These are phyloP conservation scores for Nothocercus nigrocapillus DNA, from an alignment of 2,113 vertebrate species.

Conservation along the genomic window DNA sequence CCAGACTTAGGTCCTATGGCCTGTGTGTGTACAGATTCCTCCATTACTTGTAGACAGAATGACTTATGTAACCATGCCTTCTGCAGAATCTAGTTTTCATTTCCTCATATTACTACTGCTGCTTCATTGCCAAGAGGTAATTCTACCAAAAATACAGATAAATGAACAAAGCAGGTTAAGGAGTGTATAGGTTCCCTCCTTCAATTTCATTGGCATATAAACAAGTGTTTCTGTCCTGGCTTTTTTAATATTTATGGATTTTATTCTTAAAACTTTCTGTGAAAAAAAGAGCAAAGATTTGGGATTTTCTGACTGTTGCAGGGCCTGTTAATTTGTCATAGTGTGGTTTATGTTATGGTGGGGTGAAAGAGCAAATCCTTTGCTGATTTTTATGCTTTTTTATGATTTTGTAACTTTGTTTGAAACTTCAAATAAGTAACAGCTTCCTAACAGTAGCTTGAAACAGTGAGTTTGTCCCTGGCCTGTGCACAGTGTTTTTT, in stretches of 20 bases:
- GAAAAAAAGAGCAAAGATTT: conserved; percentile 38
- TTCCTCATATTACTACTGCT: neutral
- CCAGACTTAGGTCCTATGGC: neutral
- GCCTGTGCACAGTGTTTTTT: neutral
- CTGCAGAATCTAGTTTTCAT: neutral
- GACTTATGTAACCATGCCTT: neutral
- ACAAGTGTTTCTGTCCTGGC: neutral
- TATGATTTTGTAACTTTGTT: conserved; percentile 42
- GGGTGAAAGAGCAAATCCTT: conserved; percentile 6
- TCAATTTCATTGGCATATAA: neutral
- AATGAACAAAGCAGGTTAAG: neutral
- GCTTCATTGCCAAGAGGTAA: neutral
- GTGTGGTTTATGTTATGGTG: neutral
- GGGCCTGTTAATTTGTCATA: conserved; percentile 26
- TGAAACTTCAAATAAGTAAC: conserved; percentile 42
- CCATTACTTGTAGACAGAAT: neutral
- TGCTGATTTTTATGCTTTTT: neutral
- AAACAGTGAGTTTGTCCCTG: conserved; percentile 12
- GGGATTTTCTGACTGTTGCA: neutral
- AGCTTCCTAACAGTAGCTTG: conserved; percentile 47
- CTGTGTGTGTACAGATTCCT: neutral
- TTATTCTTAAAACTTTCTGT: conserved; percentile 40
- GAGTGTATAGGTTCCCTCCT: neutral
- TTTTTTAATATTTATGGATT: neutral
- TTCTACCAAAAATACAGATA: neutral